Conservation (phyloP, 2,113 vertebrate genomes). For the Rutilus rutilus region DNA sequence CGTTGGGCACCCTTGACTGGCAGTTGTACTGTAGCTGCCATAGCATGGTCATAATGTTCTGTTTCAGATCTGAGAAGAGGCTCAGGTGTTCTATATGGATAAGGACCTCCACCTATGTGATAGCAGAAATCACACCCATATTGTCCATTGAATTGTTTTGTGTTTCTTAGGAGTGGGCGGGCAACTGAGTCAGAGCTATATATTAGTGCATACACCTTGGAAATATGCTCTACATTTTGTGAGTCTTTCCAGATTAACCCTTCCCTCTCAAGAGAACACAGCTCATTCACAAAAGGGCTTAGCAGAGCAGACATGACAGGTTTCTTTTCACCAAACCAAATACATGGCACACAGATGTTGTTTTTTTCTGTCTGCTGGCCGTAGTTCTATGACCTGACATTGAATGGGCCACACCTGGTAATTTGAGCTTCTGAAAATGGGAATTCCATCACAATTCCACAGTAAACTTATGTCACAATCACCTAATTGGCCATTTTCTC, state of each 20-base stretch:
- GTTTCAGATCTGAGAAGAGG: no score
- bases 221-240: neutral
- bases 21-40: neutral
- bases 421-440: no score
- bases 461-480: no score
- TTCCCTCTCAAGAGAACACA: constrained; percentile 2
- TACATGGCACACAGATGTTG: no score
- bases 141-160: constrained; percentile 3
- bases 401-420: no score
- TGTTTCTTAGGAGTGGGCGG: neutral
- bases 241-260: neutral
- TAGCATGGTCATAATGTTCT: constrained; percentile 11
- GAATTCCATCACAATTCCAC: no score
- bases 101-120: constrained; percentile 12
- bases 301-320: neutral
- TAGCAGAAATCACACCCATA: constrained; percentile 11
- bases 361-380: no score
- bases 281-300: constrained; percentile 4
- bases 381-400: no score
- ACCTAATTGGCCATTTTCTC: no score
- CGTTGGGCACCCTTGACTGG: neutral
- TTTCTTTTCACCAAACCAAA: no score
- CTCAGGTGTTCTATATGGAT: no score
- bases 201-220: constrained; percentile 13
- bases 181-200: neutral